These are phyloP conservation scores for Mesembrinibis cayennensis DNA, from an alignment of 2,113 vertebrate genomes.

Conservation along the genomic window DNA sequence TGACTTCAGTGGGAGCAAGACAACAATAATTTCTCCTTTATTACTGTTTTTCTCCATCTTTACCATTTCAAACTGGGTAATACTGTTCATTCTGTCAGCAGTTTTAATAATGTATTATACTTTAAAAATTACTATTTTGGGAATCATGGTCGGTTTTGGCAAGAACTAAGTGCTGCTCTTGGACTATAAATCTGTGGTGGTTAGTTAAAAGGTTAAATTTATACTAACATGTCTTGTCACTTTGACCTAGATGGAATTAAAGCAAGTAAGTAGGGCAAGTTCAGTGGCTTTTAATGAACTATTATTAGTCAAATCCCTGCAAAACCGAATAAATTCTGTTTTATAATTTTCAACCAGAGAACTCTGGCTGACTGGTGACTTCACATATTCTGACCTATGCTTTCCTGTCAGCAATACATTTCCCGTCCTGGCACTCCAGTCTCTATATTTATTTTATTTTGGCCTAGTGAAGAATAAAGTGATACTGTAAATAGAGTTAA, in stretches of 20 bases:
- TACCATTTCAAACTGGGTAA: not conserved
- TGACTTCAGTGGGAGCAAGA: not conserved
- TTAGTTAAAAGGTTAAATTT: conserved; percentile 34
- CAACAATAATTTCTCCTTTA: conserved; percentile 8
- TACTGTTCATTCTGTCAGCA: not conserved
- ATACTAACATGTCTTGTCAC: not conserved
- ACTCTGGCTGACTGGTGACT: not conserved
- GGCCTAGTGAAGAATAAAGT: not conserved
- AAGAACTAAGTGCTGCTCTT: not conserved
- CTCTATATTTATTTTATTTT: not conserved
- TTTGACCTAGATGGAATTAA: conserved; percentile 6
- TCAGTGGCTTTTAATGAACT: not conserved
- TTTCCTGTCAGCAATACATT: not conserved
- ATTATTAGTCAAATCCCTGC: not conserved
- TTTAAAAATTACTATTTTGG: not conserved
- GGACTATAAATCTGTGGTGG: not conserved
- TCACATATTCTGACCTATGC: not conserved
- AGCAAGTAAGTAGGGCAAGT: not conserved
- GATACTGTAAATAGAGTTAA: not conserved
- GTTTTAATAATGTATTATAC: not conserved
- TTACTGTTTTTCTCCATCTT: not conserved
- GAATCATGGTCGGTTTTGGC: not conserved
- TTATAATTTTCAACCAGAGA: not conserved
- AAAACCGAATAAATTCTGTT: not conserved
- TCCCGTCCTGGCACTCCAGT: not conserved